These are phyloP conservation scores for Coluber constrictor DNA, from an alignment of 2,797 vertebrate genomes.

Conservation along the genomic window DNA sequence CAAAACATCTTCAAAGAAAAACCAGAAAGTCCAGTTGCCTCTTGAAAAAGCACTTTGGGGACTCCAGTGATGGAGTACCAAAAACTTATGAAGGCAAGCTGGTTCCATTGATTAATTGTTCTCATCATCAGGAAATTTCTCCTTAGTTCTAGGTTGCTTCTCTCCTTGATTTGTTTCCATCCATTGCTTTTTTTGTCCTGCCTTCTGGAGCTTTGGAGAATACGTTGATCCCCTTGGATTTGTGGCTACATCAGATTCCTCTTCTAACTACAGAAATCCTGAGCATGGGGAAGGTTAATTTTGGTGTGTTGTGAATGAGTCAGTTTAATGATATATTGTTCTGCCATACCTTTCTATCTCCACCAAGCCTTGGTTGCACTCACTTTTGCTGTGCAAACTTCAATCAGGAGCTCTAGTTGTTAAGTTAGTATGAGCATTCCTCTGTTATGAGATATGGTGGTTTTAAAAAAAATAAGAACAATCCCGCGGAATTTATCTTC, in stretches of 20 bases:
- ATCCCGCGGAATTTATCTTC: constrained; percentile 56
- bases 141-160: background rate
- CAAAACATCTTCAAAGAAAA: too few relatives aligned
- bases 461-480: constrained; percentile 48
- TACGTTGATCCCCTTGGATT: background rate
- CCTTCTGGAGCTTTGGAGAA: background rate
- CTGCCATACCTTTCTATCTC: background rate
- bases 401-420: background rate
- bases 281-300: background rate
- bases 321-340: background rate
- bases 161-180: background rate
- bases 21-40: too few relatives aligned
- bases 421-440: background rate
- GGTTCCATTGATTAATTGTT: background rate
- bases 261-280: background rate
- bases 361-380: background rate
- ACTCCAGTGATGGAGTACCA: background rate
- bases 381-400: background rate
- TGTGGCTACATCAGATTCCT: background rate
- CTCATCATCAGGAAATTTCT: background rate
- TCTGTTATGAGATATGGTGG: background rate
- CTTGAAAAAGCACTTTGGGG: too few relatives aligned
- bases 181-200: background rate
- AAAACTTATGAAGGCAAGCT: background rate
- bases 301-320: background rate